These are phyloP conservation scores for Pseudoatta argentina DNA, from an alignment of 1,140 invertebrate genomes.

Conservation along the genomic window DNA sequence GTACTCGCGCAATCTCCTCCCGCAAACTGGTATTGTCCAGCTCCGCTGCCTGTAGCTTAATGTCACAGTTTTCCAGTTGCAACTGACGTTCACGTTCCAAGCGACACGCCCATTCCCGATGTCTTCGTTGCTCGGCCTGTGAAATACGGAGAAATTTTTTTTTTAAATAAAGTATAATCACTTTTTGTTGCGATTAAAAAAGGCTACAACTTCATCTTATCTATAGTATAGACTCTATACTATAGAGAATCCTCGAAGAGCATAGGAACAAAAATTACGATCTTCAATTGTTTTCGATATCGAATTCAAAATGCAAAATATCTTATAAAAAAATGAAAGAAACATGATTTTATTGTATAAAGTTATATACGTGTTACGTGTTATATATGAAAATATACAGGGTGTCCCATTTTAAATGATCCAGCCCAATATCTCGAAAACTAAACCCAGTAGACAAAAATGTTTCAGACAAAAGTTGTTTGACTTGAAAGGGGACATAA, in stretches of 20 bases:
- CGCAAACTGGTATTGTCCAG: conserved; percentile 91
- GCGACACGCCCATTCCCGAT: conserved; percentile 92
- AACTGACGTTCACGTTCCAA: conserved; percentile 95
- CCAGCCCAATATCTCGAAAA: too few relatives aligned
- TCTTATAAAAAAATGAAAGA: background rate
- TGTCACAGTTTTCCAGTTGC: conserved; percentile 94
- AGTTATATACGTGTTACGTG: background rate
- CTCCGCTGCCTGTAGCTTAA: conserved; percentile 93
- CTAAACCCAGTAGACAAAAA: too few relatives aligned
- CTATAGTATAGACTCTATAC: too few relatives aligned
- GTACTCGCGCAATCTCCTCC: conserved; percentile 90
- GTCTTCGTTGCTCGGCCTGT: conserved; percentile 93
- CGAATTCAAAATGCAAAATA: conserved; percentile 1
- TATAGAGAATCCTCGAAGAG: background rate
- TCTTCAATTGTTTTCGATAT: background rate
- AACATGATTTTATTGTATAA: background rate
- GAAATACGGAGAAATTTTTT: conserved; percentile 14
- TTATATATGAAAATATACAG: too few relatives aligned
- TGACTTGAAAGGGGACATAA: too few relatives aligned
- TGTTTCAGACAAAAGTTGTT: too few relatives aligned
- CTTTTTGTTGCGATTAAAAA: background rate
- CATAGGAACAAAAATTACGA: background rate
- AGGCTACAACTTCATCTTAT: background rate
- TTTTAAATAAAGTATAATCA: background rate
- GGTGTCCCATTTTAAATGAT: too few relatives aligned